phyloP scores from a whole-genome alignment of 2,113 vertebrate species.

The Hippopotamus amphibius region DNA sequence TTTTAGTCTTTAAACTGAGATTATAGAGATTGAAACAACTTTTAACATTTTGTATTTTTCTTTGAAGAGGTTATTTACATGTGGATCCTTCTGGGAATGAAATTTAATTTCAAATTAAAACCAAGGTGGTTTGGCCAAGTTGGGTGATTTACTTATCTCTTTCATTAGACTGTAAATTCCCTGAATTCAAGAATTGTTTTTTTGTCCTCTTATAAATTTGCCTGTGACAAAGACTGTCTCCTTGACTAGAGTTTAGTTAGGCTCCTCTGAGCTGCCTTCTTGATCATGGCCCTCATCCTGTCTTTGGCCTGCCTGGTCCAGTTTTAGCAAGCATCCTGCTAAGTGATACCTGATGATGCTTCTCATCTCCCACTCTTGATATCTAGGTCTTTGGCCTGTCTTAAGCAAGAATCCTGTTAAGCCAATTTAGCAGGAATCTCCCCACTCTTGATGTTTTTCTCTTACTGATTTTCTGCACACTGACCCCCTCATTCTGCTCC shows the following conservation, averaged over 20 bases:
- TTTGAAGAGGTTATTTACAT: constrained; percentile 17
- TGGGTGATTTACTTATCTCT: constrained; percentile 21
- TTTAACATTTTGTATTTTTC: neutral
- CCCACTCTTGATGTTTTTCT: neutral
- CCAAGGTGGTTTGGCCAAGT: neutral
- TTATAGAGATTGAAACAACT: neutral
- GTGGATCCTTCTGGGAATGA: constrained; percentile 12
- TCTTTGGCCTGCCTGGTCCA: neutral
- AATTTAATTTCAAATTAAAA: constrained; percentile 58
- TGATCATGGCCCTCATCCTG: neutral
- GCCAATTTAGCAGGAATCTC: neutral
- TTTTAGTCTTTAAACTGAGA: constrained; percentile 11
- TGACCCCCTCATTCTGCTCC: neutral
- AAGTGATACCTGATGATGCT: neutral
- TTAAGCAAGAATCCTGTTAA: neutral
- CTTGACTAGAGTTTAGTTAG: neutral
- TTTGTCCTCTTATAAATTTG: constrained; percentile 23
- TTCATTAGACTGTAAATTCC: constrained; percentile 11
- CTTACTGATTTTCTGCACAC: neutral
- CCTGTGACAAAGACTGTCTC: neutral
- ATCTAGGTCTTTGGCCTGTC: neutral
- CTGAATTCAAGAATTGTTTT: neutral
- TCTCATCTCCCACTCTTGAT: neutral
- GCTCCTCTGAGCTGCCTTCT: neutral
- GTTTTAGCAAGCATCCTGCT: neutral